These are phyloP conservation scores for Pimephales promelas DNA, from an alignment of 2,113 vertebrate species.

Conservation along the genomic window DNA sequence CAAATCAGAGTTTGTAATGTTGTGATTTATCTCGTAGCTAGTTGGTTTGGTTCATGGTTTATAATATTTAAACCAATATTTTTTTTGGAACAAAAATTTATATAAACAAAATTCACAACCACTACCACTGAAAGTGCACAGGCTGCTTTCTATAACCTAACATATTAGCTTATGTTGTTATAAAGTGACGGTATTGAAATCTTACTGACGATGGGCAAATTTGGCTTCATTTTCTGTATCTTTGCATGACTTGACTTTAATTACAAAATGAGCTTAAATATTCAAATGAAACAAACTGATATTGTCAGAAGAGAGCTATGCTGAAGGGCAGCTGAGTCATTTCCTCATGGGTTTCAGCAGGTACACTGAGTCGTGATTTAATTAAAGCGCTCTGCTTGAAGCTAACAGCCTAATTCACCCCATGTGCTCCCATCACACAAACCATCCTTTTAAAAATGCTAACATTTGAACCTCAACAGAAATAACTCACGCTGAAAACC, in stretches of 20 bases:
- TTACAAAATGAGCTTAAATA: background rate
- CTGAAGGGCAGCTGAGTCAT: constrained; percentile 41
- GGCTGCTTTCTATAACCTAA: background rate
- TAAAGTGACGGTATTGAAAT: background rate
- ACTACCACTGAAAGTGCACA: no score
- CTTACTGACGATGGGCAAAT: background rate
- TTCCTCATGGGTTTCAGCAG: constrained; percentile 20
- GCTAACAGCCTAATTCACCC: constrained; percentile 3
- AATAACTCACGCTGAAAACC: background rate
- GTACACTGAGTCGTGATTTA: constrained; percentile 40
- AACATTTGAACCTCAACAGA: background rate
- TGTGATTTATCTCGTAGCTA: no score
- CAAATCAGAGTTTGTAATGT: no score
- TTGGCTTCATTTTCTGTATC: background rate
- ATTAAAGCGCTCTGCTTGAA: constrained; percentile 45
- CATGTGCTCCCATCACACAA: constrained; percentile 17
- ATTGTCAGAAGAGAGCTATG: background rate
- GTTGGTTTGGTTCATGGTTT: no score
- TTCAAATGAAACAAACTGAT: background rate
- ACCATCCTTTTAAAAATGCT: constrained; percentile 17
- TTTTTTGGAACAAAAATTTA: background rate
- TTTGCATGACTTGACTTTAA: background rate
- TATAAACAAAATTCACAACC: background rate
- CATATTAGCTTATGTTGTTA: background rate
- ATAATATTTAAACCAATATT: no score